Percentiles rank a stretch among this genome's conserved stretches.
Evolutionary conservation across 2,888 invertebrate genomes (phyloP).

Genomic region (Drosophila neotestacea): DNA sequence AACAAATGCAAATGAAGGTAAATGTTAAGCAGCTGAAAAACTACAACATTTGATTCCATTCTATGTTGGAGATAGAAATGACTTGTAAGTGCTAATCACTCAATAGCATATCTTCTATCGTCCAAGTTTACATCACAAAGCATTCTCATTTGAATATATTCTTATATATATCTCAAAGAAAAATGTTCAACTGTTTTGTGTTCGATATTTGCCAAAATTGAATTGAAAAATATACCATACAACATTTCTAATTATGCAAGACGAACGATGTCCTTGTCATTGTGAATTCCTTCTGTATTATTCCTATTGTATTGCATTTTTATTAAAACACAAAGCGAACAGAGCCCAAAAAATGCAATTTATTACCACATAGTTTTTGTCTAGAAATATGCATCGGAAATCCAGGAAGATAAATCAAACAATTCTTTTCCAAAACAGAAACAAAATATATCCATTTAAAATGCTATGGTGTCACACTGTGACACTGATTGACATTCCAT

Average conservation of each 20-base stretch:
- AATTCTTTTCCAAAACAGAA: too few species aligned
- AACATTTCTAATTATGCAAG: background rate
- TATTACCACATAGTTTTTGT: background rate
- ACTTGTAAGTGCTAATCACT: too few species aligned
- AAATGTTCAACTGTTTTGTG: too few species aligned
- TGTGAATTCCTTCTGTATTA: background rate
- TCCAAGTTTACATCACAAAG: too few species aligned
- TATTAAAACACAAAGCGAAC: background rate
- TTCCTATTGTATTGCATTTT: background rate
- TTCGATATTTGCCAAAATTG: background rate
- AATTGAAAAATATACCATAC: background rate
- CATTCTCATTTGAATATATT: too few species aligned
- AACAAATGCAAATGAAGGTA: background rate
- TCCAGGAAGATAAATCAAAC: background rate
- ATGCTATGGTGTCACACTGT: too few species aligned
- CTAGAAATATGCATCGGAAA: background rate
- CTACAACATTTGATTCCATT: too few species aligned
- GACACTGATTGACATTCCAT: slow-evolving; percentile 5
- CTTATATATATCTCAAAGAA: too few species aligned
- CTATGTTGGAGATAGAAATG: too few species aligned
- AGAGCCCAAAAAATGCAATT: too few species aligned
- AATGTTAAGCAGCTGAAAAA: background rate
- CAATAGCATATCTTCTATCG: too few species aligned
- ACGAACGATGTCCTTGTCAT: background rate
- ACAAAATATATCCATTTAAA: too few species aligned